phyloP scores from a whole-genome alignment of 2,888 invertebrate species.

The Lasioglossum oenotherae region DNA sequence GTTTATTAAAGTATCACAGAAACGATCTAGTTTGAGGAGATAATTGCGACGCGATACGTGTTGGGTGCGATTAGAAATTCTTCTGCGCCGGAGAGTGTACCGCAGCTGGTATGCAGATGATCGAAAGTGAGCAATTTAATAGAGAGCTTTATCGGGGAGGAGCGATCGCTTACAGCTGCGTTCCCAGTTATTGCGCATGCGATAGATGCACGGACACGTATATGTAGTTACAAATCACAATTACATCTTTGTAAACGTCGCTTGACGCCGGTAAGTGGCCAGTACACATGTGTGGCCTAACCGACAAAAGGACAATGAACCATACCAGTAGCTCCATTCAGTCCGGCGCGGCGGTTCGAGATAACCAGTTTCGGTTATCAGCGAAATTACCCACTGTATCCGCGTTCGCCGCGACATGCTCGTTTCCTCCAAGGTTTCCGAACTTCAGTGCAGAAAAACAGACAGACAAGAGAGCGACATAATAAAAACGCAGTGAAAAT shows the following conservation, averaged over 20 bases:
- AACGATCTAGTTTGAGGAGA: neutral
- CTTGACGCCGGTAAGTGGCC: conserved; percentile 49
- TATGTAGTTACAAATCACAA: conserved; percentile 53
- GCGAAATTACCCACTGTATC: conserved; percentile 38
- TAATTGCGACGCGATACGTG: neutral
- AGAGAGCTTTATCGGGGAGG: conserved; percentile 32
- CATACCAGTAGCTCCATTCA: conserved; percentile 54
- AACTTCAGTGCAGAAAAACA: neutral
- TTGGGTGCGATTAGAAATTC: neutral
- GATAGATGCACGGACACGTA: conserved; percentile 44
- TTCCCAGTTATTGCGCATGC: conserved; percentile 46
- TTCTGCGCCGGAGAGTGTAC: neutral
- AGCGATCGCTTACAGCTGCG: conserved; percentile 16
- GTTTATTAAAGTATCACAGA: neutral
- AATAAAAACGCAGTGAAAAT: neutral
- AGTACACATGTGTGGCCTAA: conserved; percentile 44
- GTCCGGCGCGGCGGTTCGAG: conserved; percentile 59
- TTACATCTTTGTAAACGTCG: conserved; percentile 59
- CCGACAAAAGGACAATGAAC: conserved; percentile 74
- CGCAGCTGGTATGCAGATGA: conserved; percentile 1
- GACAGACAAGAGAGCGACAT: too few species aligned
- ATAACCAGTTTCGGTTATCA: conserved; percentile 74
- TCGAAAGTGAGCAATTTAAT: conserved; percentile 36
- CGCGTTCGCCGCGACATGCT: conserved; percentile 8
- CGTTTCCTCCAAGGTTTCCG: neutral